Evolutionary conservation across 2,888 invertebrate species (phyloP).

Genomic region (Dione vanillae): DNA sequence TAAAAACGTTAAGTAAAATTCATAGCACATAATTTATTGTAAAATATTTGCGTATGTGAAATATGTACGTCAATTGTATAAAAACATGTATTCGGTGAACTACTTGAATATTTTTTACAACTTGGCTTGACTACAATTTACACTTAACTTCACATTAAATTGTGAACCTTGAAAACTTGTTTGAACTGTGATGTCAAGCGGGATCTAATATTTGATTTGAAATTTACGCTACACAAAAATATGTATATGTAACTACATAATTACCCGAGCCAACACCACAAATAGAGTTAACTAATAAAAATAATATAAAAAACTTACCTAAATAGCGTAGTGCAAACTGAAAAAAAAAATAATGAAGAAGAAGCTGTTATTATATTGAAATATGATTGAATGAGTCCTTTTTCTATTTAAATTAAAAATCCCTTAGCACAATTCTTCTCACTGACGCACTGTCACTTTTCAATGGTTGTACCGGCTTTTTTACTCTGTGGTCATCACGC

Average conservation of each 20-base stretch:
- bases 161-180: constrained; percentile 45
- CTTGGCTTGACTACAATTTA: constrained; percentile 9
- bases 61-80: constrained; percentile 13
- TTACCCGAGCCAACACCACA: background rate
- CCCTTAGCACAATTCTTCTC: constrained; percentile 70
- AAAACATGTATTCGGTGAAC: constrained; percentile 1
- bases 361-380: constrained; percentile 61
- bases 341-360: constrained; percentile 35
- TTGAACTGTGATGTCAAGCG: constrained; percentile 30
- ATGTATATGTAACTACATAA: too few relatives aligned
- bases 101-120: constrained; percentile 2
- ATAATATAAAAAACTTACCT: constrained; percentile 48
- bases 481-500: constrained; percentile 61
- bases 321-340: constrained; percentile 62
- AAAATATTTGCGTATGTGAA: constrained; percentile 1
- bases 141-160: constrained; percentile 23
- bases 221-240: constrained; percentile 11
- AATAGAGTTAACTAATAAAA: background rate
- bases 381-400: constrained; percentile 58
- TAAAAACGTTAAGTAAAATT: background rate
- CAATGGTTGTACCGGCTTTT: constrained; percentile 66
- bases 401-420: constrained; percentile 48
- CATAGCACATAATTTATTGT: background rate
- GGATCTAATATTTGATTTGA: constrained; percentile 28
- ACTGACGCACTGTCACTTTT: constrained; percentile 79